phyloP scores from a whole-genome alignment of 1,140 invertebrate genomes.

The Solenopsis invicta region DNA sequence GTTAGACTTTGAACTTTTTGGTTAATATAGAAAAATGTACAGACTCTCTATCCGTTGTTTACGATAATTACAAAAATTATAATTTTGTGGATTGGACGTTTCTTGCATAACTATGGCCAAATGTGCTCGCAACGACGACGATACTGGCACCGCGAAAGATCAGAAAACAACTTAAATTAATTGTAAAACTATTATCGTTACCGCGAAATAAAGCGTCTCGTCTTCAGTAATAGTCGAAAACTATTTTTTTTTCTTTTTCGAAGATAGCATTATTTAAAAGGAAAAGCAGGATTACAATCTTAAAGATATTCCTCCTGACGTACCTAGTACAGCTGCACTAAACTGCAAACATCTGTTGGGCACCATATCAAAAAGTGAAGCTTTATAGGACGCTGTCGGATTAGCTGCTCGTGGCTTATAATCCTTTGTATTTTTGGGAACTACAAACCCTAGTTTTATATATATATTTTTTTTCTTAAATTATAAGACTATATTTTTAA shows the following conservation, averaged over 20 bases:
- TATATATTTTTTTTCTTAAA: background rate
- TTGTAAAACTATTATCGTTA: background rate
- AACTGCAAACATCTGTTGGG: slow-evolving; percentile 1
- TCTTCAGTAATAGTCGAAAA: background rate
- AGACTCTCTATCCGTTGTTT: no score
- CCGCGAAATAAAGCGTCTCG: background rate
- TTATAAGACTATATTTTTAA: background rate
- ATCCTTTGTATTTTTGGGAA: background rate
- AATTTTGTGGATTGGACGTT: no score
- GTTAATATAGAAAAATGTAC: no score
- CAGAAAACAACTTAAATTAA: background rate
- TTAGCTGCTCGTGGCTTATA: background rate
- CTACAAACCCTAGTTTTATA: background rate
- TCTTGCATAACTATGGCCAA: no score
- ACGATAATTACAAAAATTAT: no score
- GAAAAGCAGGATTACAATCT: background rate
- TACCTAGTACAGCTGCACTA: background rate
- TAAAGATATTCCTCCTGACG: background rate
- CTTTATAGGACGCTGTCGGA: background rate
- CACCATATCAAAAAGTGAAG: background rate
- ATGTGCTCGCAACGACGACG: background rate
- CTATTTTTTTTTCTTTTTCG: background rate
- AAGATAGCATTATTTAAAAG: background rate
- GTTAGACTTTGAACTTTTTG: no score
- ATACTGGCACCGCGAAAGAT: background rate